A percentile compares a stretch with the other conserved stretches of the same genome.
phyloP scores from a whole-genome alignment of 1,140 invertebrate species.

The Probaryconus sp. region DNA sequence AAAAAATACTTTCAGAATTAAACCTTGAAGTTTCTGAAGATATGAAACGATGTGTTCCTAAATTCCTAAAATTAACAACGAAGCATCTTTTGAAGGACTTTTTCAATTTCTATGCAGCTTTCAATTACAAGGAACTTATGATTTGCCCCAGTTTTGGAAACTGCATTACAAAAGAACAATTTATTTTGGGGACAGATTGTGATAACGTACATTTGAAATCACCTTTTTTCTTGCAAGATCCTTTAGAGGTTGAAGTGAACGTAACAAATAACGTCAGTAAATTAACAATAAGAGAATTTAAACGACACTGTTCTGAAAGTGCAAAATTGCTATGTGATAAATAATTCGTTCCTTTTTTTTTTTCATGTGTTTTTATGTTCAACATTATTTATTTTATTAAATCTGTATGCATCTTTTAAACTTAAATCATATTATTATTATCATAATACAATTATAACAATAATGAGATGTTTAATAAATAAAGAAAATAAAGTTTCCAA shows the following conservation, averaged over 20 bases:
- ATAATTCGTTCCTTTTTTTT: no score
- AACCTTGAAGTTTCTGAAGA: conserved; percentile 3
- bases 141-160: conserved; percentile 77
- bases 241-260: conserved; percentile 77
- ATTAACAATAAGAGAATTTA: conserved; percentile 51
- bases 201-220: conserved; percentile 59
- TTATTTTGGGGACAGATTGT: conserved; percentile 35
- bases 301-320: conserved; percentile 57
- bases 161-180: conserved; percentile 40
- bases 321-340: conserved; percentile 42
- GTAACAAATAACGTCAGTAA: conserved; percentile 72
- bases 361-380: no score
- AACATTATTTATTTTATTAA: no score
- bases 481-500: no score
- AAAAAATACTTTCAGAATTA: conserved; percentile 41
- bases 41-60: not conserved
- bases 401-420: no score
- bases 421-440: no score
- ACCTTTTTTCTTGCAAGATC: conserved; percentile 77
- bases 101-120: conserved; percentile 76
- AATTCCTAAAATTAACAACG: conserved; percentile 36
- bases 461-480: no score
- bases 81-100: conserved; percentile 76
- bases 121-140: conserved; percentile 74
- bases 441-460: no score